phyloP scores from a whole-genome alignment of 2,113 vertebrate genomes.

The Daubentonia madagascariensis region DNA sequence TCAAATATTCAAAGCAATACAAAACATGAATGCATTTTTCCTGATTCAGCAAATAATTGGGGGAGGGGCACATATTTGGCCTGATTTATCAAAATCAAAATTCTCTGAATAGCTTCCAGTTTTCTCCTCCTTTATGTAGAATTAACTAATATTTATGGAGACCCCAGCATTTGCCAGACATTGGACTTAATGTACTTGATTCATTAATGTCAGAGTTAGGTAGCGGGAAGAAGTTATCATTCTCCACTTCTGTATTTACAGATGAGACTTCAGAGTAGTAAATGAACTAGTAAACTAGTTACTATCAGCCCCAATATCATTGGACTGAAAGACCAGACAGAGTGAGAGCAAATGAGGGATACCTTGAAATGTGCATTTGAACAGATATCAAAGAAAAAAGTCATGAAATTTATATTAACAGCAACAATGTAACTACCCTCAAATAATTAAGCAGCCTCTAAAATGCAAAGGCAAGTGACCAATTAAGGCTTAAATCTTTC shows the following conservation, averaged over 20 bases:
- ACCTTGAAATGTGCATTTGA: neutral
- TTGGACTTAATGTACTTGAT: neutral
- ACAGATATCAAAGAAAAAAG: constrained; percentile 22
- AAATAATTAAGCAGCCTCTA: constrained; percentile 18
- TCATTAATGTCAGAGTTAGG: neutral
- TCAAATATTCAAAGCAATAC: neutral
- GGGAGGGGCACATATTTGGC: neutral
- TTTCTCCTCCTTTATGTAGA: neutral
- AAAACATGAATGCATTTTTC: neutral
- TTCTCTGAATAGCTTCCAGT: neutral
- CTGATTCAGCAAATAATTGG: neutral
- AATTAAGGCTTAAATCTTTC: constrained; percentile 43
- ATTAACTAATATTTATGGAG: neutral
- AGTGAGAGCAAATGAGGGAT: neutral
- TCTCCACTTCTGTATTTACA: neutral
- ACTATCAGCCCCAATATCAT: neutral
- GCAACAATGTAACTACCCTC: neutral
- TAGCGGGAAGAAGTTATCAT: neutral
- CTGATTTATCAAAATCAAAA: neutral
- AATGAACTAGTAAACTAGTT: neutral
- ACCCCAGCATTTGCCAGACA: neutral
- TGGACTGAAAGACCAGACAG: neutral
- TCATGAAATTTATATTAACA: neutral
- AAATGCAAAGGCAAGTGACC: constrained; percentile 51
- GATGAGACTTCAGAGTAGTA: neutral